These are phyloP conservation scores for Aptenodytes patagonicus DNA, from an alignment of 2,113 vertebrate genomes.

Conservation along the genomic window DNA sequence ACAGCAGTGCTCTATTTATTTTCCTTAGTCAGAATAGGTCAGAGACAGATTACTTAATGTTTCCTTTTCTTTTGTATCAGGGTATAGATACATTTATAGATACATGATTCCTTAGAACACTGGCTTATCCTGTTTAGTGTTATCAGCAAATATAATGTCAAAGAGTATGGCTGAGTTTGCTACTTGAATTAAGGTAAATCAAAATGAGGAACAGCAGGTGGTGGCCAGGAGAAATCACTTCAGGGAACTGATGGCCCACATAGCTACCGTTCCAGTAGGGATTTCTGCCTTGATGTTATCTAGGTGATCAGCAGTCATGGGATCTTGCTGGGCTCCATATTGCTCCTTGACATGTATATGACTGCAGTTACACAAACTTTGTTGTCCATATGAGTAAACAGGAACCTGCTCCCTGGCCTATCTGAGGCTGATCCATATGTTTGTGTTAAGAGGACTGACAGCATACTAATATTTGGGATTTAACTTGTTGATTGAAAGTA, in stretches of 20 bases:
- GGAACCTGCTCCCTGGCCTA: background rate
- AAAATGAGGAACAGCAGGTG: background rate
- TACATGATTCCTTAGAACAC: background rate
- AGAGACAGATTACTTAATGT: background rate
- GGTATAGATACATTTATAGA: background rate
- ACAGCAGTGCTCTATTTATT: slow-evolving; percentile 1
- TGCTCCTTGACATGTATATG: background rate
- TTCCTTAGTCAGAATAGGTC: background rate
- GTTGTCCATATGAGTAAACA: background rate
- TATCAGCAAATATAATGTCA: background rate
- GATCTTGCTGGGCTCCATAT: background rate
- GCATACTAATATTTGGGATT: background rate
- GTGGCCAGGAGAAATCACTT: background rate
- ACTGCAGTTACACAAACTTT: slow-evolving; percentile 10
- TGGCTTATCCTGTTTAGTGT: background rate
- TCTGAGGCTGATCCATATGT: background rate
- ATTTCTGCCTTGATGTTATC: background rate
- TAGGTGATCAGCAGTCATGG: background rate
- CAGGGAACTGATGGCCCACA: background rate
- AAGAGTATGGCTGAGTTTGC: background rate
- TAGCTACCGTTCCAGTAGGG: background rate
- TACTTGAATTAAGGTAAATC: background rate
- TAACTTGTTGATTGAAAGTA: background rate
- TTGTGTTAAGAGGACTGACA: background rate
- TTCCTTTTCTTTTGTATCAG: background rate